phyloP scores from a whole-genome alignment of 2,888 invertebrate species.

The Ennomos fuscantarius region DNA sequence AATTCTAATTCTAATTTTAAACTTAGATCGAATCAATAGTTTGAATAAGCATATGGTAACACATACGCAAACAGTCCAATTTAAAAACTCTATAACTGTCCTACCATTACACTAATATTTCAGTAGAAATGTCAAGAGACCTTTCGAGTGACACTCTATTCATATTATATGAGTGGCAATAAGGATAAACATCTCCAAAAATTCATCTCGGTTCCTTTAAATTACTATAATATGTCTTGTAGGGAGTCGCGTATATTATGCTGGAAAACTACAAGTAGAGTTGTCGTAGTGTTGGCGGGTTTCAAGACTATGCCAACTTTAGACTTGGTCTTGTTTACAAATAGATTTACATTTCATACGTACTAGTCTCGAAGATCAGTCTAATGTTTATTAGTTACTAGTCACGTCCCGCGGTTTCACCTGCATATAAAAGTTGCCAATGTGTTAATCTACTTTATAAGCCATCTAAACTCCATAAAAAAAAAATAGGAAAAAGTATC shows the following conservation, averaged over 20 bases:
- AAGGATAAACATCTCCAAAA: conserved; percentile 43
- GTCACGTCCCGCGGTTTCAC: too few species aligned
- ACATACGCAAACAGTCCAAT: conserved; percentile 21
- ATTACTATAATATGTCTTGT: conserved; percentile 41
- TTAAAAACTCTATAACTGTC: conserved; percentile 21
- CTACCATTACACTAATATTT: conserved; percentile 28
- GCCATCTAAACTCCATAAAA: too few species aligned
- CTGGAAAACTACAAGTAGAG: conserved; percentile 31
- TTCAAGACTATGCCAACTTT: background rate
- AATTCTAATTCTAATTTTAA: too few species aligned
- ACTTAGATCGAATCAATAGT: too few species aligned
- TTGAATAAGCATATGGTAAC: background rate
- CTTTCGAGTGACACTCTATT: conserved; percentile 34
- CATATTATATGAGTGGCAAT: conserved; percentile 40
- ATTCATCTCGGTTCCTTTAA: conserved; percentile 40
- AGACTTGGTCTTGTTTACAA: too few species aligned
- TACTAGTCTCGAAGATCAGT: too few species aligned
- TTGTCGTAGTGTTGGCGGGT: conserved; percentile 19
- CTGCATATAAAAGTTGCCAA: too few species aligned
- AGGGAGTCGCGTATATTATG: conserved; percentile 31
- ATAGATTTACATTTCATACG: too few species aligned
- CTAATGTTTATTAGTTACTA: too few species aligned
- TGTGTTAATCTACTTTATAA: too few species aligned
- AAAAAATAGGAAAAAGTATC: too few species aligned
- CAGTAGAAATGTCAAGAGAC: conserved; percentile 25